Evolutionary conservation across 2,113 vertebrate genomes (phyloP), one percentile per base, ranked within the genome.

Genomic region (Thalassarche chlororhynchos): DNA sequence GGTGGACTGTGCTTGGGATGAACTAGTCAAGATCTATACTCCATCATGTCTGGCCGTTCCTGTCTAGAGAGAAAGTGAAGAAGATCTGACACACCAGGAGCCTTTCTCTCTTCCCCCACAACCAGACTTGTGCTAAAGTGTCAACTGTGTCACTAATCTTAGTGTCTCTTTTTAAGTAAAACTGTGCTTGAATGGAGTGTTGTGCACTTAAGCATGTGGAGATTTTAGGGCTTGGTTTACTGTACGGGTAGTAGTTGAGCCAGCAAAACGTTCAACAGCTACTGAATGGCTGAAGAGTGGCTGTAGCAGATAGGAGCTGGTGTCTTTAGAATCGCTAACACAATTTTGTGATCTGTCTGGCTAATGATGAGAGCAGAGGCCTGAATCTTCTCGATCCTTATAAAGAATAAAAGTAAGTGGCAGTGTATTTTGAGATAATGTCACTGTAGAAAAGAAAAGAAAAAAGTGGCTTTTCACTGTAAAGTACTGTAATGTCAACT

Each of bases 1-100:
- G 94, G 99, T 99, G 90, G 99, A 99, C 98, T 99, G 99, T 90
- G 99, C 99, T 84, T 99, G 99, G 99, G 99, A 99, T 1, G 99
- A 99, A 97, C 99, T 98, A 4, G 98, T 99, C 97, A 99, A 99
- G 98, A 98, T 99, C 96, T 99, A 99, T 96, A 98, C 98, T 18
- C 99, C 99, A 8, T 94, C 97, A 2, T 99, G 99, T 95, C 98
- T 99, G 80, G 52, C 97, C 47, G 21, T 97, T 96, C 93, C 98
- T 94, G 84, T 95, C 68, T 98, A 97, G 96, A 84, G 95, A 58
- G 54, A 24, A 49, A 76, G 58, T 66, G 70, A 54, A 79, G 75
- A 42, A 57, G 68, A 86, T 88, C n/a, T 81, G 64, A 55, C 34
- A 42, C 3, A 3, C n/a, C 32, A 54, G 54, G 78, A 97, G 54